Conservation (phyloP, 1,140 invertebrate genomes). For the Magallana gigas region DNA sequence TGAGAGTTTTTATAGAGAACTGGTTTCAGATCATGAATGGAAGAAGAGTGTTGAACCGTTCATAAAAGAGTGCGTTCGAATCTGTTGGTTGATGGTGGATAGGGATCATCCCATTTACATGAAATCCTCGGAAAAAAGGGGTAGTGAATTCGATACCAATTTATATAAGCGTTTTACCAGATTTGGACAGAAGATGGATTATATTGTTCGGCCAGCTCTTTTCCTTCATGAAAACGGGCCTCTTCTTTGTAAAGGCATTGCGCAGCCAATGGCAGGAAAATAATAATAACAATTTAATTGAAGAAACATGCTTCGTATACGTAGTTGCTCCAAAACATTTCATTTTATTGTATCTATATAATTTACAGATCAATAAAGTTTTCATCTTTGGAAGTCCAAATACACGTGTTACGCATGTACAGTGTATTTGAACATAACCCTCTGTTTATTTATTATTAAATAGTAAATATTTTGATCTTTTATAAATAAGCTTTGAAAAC, state of each 20-base stretch:
- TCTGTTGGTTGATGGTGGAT: constrained; percentile 13
- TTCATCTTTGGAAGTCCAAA: no score
- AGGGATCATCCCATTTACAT: not conserved
- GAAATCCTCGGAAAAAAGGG: not conserved
- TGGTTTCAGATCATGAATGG: not conserved
- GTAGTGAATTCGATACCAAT: not conserved
- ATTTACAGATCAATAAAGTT: no score
- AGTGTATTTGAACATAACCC: no score
- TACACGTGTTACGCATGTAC: no score
- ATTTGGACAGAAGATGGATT: constrained; percentile 42
- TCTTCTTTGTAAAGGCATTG: constrained; percentile 48
- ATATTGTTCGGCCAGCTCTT: constrained; percentile 52
- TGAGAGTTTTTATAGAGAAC: not conserved
- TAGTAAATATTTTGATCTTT: no score
- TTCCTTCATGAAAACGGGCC: constrained; percentile 53
- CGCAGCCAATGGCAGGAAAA: constrained; percentile 18
- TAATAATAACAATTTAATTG: no score
- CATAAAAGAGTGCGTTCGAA: not conserved
- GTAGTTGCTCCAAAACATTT: no score
- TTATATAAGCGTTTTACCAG: constrained; percentile 27
- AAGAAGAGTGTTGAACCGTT: not conserved
- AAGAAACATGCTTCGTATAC: no score
- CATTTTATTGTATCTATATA: no score
- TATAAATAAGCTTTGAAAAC: no score
- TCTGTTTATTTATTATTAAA: no score